Evolutionary conservation across 2,113 vertebrate genomes (phyloP), one percentile per base, ranked within the genome.

Genomic region (Haliaeetus leucogaster): DNA sequence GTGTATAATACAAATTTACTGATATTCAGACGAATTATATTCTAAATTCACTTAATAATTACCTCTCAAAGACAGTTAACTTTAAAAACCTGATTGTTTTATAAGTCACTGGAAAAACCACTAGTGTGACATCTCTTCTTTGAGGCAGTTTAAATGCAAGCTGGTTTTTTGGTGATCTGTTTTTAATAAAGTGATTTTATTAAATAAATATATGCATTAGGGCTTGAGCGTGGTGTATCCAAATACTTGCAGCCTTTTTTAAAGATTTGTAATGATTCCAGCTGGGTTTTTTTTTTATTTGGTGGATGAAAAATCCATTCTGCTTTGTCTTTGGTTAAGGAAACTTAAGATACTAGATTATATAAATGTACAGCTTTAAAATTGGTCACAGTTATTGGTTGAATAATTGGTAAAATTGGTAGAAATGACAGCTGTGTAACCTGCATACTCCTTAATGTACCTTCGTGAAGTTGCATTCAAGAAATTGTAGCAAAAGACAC

Each of bases 1-100:
- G 88, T 79, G 90, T 52, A 81, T 96, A 96, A 97, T 91, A 91
- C 88, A 97, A 93, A 82, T 96, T 98, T 94, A 94, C 95, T 92
- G 88, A 91, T 93, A 95, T 93, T 95, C 36, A 43, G 95, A 89
- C 94, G 97, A 97, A 95, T 95, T 95, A 70, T 50, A 53, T 79
- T 94, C 63, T 42, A 67, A 95, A 95, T 83, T 80, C 74, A 90
- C 27, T 77, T 79, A 74, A 89, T 87, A 86, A 91, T 87, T 93
- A 70, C 77, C 38, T 96, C 93, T 95, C 71, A 86, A 81, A 84
- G 71, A 79, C 26, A 68, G 38, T 30, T 36, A 26, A 56, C 82
- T 95, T 81, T 50, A 85, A 65, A 66, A 36, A 59, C 80, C 19
- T 20, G 48, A 74, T 72, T 62, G 36, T 81, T 81, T 80, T 84